Evolutionary conservation across 2,797 vertebrate genomes (phyloP), one percentile per base, ranked within the genome.

Genomic region (Aselliscus stoliczkanus): DNA sequence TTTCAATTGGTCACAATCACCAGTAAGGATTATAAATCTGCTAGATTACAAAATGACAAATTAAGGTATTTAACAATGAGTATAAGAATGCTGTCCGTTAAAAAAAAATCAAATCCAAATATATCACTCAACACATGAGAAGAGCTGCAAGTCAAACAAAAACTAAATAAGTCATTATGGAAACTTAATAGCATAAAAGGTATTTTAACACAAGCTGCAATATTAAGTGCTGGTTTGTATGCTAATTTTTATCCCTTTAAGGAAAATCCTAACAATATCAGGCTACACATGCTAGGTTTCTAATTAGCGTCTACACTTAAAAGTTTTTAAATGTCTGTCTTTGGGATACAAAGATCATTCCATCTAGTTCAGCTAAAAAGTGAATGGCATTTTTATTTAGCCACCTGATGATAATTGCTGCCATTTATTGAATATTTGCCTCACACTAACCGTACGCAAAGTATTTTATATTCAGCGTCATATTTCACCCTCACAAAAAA

Each of bases 231-330:
- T 96, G 58, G 34, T 95, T 52, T 96, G 17, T 94, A 95, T 83
- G 81, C 52, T 95, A 93, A 95, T 93, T 83, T 88, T 97, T 88
- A 88, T 50, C 39, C 64, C 90, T 97, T 95, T 73, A 90, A 95
- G 81, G 88, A 95, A 96, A 96, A 96, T 83, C 5, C 84, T 88
- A 95, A 94, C 42, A 96, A 85, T 90, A 95, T 96, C 88, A 88
- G 58, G 56, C 92, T 84, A 97, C 10, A 89, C 29, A 54, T 79
- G 62, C 80, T 96, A 82, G 50, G 50, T 95, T 96, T 96, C 93
- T 90, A 97, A 96, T 94, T 86, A 79, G 84, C 93, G 47, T 77
- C 84, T 62, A 92, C 58, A 82, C 92, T 95, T 94, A 70, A 90
- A 90, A 92, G n/a, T 82, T 96, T 91, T 88, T 87, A 84, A 96